Evolutionary conservation across 2,113 vertebrate species (phyloP), one percentile per base, ranked within the genome.

Genomic region (Chaetops frenatus): DNA sequence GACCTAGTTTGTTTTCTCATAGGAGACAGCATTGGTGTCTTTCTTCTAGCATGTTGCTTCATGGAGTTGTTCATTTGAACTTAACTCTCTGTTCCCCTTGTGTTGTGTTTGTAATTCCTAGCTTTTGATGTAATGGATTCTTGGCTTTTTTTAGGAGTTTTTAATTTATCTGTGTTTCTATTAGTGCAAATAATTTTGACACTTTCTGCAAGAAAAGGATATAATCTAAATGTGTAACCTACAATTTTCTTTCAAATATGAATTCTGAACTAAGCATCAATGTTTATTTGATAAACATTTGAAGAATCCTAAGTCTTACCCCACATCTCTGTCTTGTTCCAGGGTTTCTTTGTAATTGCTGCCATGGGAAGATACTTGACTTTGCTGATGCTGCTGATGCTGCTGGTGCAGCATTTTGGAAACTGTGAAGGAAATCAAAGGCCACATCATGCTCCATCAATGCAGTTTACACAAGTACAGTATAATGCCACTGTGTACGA

Each of bases 401-500:
- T 99, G 96, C 97, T 99, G 54, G 93, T 98, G 96, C 98, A 99
- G 95, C 98, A 98, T 80, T 97, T 99, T 96, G 98, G 97, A 96
- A 97, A 98, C 90, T 97, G 98, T 90, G 92, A 97, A 88, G 98
- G 97, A 94, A 98, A 97, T 97, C 98, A 98, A 85, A 98, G 98
- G 95, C 97, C 93, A 81, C 97, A 95, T 67, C 96, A 97, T 81
- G 93, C 81, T 13, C 50, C 97, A 67, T 74, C 98, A 90, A 96
- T 99, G 97, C 99, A 98, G 23, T 99, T 99, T 97, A 99, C 99
- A 10, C 98, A 98, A 86, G 91, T 95, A 82, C 97, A 98, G 90
- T 99, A 99, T 98, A 99, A 99, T 56, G 98, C 99, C 96, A 99
- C 99, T 51, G 99, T 99, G 92, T 99, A 98, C 9, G 99, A 99